These are phyloP conservation scores for Temnothorax curvispinosus DNA, from an alignment of 1,140 invertebrate genomes.

Conservation along the genomic window DNA sequence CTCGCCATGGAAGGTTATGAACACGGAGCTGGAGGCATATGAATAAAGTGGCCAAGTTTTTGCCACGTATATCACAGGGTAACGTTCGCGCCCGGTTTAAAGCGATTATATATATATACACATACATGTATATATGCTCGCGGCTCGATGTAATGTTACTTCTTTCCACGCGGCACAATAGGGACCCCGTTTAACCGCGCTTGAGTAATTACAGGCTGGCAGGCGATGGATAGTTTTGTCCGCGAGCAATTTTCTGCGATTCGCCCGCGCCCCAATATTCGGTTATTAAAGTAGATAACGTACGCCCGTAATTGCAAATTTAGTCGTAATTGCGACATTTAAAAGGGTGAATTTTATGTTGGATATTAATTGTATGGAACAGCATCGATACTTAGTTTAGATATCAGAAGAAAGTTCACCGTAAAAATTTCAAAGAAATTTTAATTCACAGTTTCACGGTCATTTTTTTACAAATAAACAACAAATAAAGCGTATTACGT, in stretches of 20 bases:
- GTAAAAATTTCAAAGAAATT: neutral
- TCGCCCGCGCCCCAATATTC: conserved; percentile 24
- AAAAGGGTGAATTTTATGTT: conserved; percentile 23
- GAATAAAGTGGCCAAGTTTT: conserved; percentile 79
- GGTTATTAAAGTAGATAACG: conserved; percentile 49
- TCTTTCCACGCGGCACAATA: conserved; percentile 54
- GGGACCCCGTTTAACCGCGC: conserved; percentile 63
- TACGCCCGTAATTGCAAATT: conserved; percentile 33
- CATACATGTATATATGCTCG: conserved; percentile 17
- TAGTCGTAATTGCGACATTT: conserved; percentile 25
- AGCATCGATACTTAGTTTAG: neutral
- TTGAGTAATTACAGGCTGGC: conserved; percentile 70
- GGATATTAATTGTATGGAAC: neutral
- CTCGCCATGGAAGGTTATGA: conserved; percentile 75
- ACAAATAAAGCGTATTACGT: neutral
- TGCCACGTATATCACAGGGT: conserved; percentile 76
- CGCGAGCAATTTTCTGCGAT: conserved; percentile 46
- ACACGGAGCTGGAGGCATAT: conserved; percentile 74
- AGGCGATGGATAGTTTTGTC: conserved; percentile 70
- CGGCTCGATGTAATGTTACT: conserved; percentile 66
- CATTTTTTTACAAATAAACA: no score
- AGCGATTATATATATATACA: conserved; percentile 62
- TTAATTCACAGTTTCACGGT: neutral
- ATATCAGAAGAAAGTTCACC: neutral
- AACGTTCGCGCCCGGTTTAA: conserved; percentile 76